phyloP scores from a whole-genome alignment of 2,888 invertebrate species.

The Apodemia duryi region DNA sequence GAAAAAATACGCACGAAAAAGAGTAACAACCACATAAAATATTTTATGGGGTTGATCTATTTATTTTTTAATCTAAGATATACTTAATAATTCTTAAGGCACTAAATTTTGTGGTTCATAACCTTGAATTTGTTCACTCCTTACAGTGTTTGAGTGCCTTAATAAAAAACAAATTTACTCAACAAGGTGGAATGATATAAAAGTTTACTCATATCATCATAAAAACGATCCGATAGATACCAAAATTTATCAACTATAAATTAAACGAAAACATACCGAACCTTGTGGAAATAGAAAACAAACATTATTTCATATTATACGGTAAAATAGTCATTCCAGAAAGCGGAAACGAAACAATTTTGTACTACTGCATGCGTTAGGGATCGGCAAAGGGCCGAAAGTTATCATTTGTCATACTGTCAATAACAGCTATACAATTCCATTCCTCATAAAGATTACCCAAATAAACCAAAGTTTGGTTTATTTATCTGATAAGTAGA shows the following conservation, averaged over 20 bases:
- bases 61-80: too few species aligned
- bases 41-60: too few species aligned
- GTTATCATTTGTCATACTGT: conserved; percentile 3
- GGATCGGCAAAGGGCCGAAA: conserved; percentile 13
- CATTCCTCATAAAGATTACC: conserved; percentile 5
- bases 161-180: conserved; percentile 8
- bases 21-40: too few species aligned
- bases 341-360: conserved; percentile 11
- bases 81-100: neutral
- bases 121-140: neutral
- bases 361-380: conserved; percentile 11
- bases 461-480: conserved; percentile 1
- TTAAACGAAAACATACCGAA: conserved; percentile 3
- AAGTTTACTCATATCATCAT: conserved; percentile 4
- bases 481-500: neutral
- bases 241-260: conserved; percentile 10
- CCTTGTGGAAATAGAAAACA: conserved; percentile 4
- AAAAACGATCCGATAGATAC: neutral
- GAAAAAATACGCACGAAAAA: too few species aligned
- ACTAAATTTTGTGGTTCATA: neutral
- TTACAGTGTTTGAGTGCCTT: neutral
- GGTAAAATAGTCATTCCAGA: conserved; percentile 5
- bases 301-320: conserved; percentile 12
- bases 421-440: conserved; percentile 2
- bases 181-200: neutral